Base-by-base conservation (phyloP, 2,888 invertebrate species). In the Euclidia mi region DNA sequence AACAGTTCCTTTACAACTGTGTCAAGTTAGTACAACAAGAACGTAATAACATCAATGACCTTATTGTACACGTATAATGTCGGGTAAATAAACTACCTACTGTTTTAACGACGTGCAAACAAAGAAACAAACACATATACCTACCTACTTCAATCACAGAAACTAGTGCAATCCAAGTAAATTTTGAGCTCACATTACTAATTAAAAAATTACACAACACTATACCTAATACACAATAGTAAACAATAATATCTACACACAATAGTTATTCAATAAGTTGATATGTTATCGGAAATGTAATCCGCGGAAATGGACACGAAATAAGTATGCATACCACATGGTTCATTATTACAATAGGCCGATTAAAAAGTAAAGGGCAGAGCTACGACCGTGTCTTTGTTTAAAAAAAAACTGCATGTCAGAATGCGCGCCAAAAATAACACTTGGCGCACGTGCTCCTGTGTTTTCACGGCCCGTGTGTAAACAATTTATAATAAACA, bases 361-460 rank as follows among this genome's bases (percentile, higher is more conserved):
- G 2, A 25, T 29, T 9, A 7, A 46, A 40, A 46, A 52, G 10
- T 42, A 29, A 29, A n/a, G 20, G 28, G 11, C 12, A 45, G 11
- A 53, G 42, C 15, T 43, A 37, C 12, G 0, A 14, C 9, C 20
- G 20, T 25, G 61, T 62, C 57, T 59, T 66, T 76, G 73, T 72
- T 77, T 63, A 63, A 60, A 72, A 81, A 47, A 82, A 82, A 79
- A n/a, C n/a, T 78, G 79, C 77, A 84, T 80, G 84, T 88, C 79
- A 82, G 81, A 76, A 71, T 75, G 77, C 77, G 83, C 85, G 89
- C 87, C 87, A 84, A 87, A 87, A 90, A 87, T 89, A 90, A 82
- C 56, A 67, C 64, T 78, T 77, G 78, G 76, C 82, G 71, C 71
- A 75, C 61, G 64, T 75, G 71, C 55, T 60, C 58, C 61, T 56